A percentile compares a stretch with the other conserved stretches of the same genome.
These are phyloP conservation scores for Diplazon laetatorius DNA, from an alignment of 2,888 invertebrate genomes.

Conservation along the genomic window DNA sequence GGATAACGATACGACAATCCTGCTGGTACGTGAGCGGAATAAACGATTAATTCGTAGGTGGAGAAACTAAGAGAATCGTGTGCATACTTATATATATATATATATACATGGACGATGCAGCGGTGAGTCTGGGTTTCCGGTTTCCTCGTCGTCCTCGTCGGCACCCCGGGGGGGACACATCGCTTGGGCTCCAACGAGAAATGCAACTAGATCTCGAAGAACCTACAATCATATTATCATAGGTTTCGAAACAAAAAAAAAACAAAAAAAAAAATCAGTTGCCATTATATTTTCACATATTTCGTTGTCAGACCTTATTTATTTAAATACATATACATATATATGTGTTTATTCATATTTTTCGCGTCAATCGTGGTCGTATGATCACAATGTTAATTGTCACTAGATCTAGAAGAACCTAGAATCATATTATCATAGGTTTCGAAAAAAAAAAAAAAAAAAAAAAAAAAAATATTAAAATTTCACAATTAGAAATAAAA, in stretches of 20 bases:
- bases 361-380: slow-evolving; percentile 22
- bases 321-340: slow-evolving; percentile 3
- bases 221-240: slow-evolving; percentile 19
- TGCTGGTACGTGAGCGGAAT: slow-evolving; percentile 73
- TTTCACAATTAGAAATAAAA: too few relatives aligned
- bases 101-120: slow-evolving; percentile 12
- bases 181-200: slow-evolving; percentile 37
- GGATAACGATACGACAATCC: slow-evolving; percentile 65
- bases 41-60: slow-evolving; percentile 66
- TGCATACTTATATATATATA: not conserved
- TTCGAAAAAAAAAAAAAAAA: not conserved
- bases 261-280: too few relatives aligned
- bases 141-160: slow-evolving; percentile 65
- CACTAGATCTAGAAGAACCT: too few relatives aligned
- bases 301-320: slow-evolving; percentile 32
- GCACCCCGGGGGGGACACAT: slow-evolving; percentile 37
- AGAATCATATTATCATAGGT: slow-evolving; percentile 26
- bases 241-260: slow-evolving; percentile 40
- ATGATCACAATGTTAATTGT: slow-evolving; percentile 38
- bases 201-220: slow-evolving; percentile 52
- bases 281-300: slow-evolving; percentile 37
- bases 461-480: not conserved
- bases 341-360: too few relatives aligned
- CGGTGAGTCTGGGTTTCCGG: slow-evolving; percentile 69
- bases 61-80: slow-evolving; percentile 36